Base-by-base conservation (phyloP, 2,888 invertebrate genomes). In the Leptinotarsa rubiginosa region DNA sequence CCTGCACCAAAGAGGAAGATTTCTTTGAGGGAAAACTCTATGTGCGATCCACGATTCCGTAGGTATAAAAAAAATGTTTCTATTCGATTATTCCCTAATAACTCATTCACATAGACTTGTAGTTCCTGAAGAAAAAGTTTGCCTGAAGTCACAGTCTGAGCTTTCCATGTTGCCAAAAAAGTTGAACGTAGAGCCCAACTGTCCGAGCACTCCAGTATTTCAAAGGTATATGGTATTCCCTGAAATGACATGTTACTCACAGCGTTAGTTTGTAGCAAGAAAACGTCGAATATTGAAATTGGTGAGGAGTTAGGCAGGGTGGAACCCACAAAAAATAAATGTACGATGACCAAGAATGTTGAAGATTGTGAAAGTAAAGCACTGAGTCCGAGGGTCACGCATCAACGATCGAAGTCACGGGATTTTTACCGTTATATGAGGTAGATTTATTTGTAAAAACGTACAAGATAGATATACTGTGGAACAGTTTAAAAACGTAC, bases 251-350 rank as follows among this genome's bases (percentile, higher is more conserved):
- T 52, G 18, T 18, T 49, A 50, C 52, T 50, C n/a, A 54, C 13
- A 22, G 3, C 25, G 22, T 31, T 41, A 25, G 65, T 20, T 75
- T 75, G n/a, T 25, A 76, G 76, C 47, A 73, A 74, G 65, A 75
- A 71, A 52, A 52, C 66, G 5, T 16, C 47, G 5, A 31, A 65
- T 72, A 47, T 66, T n/a, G 69, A 71, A 22, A 4, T 59, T 16
- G 72, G 59, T 41, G 52, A 56, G 62, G 47, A 3, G 22, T 70
- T 59, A 2, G 50, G 47, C 16, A 72, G 18, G 31, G 62, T 59
- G 31, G 68, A 75, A 65, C 68, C 74, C 47, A 67, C 50, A 12
- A 75, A 74, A 65, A 79, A 78, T 72, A 78, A 76, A 70, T 75
- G 59, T 56, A 80, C 79, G 2, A 79, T 77, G 76, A 78, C 78